phyloP scores from a whole-genome alignment of 1,140 invertebrate species.

The Drosophila auraria region DNA sequence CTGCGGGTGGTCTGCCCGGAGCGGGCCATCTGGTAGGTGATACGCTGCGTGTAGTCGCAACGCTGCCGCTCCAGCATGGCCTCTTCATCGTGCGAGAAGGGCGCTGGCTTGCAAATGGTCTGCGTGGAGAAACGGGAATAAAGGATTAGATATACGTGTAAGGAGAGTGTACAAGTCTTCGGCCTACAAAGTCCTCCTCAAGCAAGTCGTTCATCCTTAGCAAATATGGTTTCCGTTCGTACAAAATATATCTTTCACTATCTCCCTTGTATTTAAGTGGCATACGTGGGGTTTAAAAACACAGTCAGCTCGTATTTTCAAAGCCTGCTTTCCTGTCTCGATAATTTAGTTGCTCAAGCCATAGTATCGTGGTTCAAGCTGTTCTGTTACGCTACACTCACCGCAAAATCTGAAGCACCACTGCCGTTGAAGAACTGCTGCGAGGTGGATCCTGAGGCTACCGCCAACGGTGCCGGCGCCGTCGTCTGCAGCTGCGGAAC shows the following conservation, averaged over 20 bases:
- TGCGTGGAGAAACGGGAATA: slow-evolving; percentile 85
- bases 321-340: background rate
- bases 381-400: slow-evolving; percentile 42
- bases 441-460: slow-evolving; percentile 26
- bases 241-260: slow-evolving; percentile 10
- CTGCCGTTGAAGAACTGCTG: slow-evolving; percentile 50
- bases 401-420: slow-evolving; percentile 71
- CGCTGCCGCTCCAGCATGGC: slow-evolving; percentile 91
- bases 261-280: background rate
- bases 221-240: background rate
- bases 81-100: slow-evolving; percentile 94
- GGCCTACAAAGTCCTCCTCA: slow-evolving; percentile 6
- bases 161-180: too few relatives aligned
- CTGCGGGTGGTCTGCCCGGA: slow-evolving; percentile 91
- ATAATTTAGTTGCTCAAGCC: background rate
- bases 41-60: slow-evolving; percentile 94
- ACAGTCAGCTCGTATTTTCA: background rate
- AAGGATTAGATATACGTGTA: background rate
- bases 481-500: slow-evolving; percentile 29
- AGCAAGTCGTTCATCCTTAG: background rate
- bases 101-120: slow-evolving; percentile 93
- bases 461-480: slow-evolving; percentile 10
- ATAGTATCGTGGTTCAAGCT: background rate
- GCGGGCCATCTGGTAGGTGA: slow-evolving; percentile 93
- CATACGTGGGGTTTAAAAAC: too few relatives aligned